Percentiles rank a stretch among this genome's conserved stretches.
These are phyloP conservation scores for Colius striatus DNA, from an alignment of 2,113 vertebrate species.

Conservation along the genomic window DNA sequence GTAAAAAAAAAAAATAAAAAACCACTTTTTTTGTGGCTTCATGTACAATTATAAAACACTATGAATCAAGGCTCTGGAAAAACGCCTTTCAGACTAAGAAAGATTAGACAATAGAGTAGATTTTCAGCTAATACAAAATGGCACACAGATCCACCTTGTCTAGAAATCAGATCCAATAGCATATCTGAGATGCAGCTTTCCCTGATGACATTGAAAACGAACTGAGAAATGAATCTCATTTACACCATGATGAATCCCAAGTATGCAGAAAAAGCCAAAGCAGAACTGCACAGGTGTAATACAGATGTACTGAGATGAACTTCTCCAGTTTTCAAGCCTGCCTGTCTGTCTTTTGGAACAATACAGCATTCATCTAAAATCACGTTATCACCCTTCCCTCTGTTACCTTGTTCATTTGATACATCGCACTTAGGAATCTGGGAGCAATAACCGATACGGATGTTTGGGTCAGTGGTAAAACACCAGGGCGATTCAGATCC, in stretches of 20 bases:
- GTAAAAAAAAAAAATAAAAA: neutral
- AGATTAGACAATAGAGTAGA: neutral
- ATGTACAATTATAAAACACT: neutral
- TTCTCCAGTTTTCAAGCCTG: neutral
- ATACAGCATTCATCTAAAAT: neutral
- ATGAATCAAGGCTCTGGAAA: neutral
- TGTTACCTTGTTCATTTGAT: slow-evolving; percentile 79
- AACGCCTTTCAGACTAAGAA: neutral
- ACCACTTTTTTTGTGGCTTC: accelerated
- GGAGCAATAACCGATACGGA: slow-evolving; percentile 89
- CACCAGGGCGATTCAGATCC: slow-evolving; percentile 96
- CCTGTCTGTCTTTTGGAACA: neutral
- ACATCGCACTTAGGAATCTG: slow-evolving; percentile 90
- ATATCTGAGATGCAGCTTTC: neutral
- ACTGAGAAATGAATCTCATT: neutral
- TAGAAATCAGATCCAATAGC: neutral
- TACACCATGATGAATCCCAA: neutral
- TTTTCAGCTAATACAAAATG: neutral
- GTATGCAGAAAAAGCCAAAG: neutral
- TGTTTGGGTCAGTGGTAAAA: slow-evolving; percentile 93
- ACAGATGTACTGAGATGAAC: neutral
- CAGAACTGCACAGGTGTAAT: neutral
- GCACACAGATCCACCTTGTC: neutral
- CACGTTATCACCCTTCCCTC: neutral
- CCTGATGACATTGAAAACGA: neutral